These are phyloP conservation scores for Bambusicola thoracicus DNA, from an alignment of 2,113 vertebrate genomes.

Conservation along the genomic window DNA sequence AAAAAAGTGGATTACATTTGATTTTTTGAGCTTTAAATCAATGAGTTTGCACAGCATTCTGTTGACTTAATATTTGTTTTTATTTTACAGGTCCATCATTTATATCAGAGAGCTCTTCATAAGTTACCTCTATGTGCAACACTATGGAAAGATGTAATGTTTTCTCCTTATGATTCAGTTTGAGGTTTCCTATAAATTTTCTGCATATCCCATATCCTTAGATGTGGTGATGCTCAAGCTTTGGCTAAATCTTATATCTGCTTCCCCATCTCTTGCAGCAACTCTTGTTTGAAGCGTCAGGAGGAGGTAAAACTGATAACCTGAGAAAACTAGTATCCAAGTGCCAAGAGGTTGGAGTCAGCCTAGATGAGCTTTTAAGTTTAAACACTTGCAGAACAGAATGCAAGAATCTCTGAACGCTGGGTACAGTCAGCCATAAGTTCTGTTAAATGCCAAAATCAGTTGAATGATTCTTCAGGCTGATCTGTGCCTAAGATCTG, in stretches of 20 bases:
- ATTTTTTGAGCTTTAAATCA: neutral
- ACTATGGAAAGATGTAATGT: conserved; percentile 99
- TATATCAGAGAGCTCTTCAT: conserved; percentile 92
- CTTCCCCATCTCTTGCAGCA: conserved; percentile 90
- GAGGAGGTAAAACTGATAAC: conserved; percentile 92
- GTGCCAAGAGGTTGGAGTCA: conserved; percentile 96
- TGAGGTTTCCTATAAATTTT: conserved; percentile 82
- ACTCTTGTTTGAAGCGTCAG: conserved; percentile 95
- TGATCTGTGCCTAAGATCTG: conserved; percentile 82
- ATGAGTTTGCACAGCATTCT: neutral
- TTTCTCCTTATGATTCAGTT: conserved; percentile 84
- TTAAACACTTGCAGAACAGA: conserved; percentile 88
- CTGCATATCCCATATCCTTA: conserved; percentile 85
- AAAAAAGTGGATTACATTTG: neutral
- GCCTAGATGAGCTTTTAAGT: conserved; percentile 93
- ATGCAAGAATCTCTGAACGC: conserved; percentile 86
- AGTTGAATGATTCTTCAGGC: conserved; percentile 85
- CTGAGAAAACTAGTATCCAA: conserved; percentile 92
- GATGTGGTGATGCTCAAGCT: conserved; percentile 82
- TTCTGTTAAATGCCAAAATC: conserved; percentile 85
- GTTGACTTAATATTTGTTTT: conserved; percentile 65
- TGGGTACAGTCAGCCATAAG: conserved; percentile 81
- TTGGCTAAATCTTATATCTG: conserved; percentile 82
- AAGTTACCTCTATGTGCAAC: conserved; percentile 93
- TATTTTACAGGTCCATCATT: conserved; percentile 88